Evolutionary conservation across 2,797 vertebrate genomes (phyloP), one percentile per base, ranked within the genome.

Genomic region (Cuculus canorus): DNA sequence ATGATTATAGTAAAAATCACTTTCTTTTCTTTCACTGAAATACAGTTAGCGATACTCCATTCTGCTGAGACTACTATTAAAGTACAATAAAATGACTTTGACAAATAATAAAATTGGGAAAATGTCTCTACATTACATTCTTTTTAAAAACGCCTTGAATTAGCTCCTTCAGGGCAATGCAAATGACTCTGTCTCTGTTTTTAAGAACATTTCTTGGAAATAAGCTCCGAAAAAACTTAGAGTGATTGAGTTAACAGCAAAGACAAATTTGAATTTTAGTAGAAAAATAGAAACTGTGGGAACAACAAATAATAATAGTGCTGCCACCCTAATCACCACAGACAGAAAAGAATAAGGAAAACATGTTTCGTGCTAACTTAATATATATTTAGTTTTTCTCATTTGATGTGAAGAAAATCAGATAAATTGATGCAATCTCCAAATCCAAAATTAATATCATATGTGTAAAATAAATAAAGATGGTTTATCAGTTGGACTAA

Each of bases 221-320:
- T 82, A 93, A 90, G 27, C 87, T 95, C 48, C 78, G 22, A 86
- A 80, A 24, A 80, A 92, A 56, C 41, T 94, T 84, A 45, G 73
- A 86, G 64, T 82, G 28, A 82, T 81, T 80, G 65, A 80, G 50
- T 96, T 79, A 76, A 88, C 19, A 91, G 70, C 28, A 83, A 89
- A 96, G 88, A 35, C 25, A 96, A 78, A 77, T 94, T 78, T 88
- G 47, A 35, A 85, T 95, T 96, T 94, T 25, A 80, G 8, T 50
- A 72, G 68, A 82, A 73, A 95, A 87, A 50, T 21, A 88, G 84
- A 84, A 86, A n/a, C 52, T 87, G 19, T 76, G 48, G 63, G 35
- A 92, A 59, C 63, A 72, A 22, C n/a, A 75, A 85, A 66, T 19
- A 94, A 2, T 79, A 82, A 50, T 37, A 41, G 35, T 68, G 33